A percentile compares a stretch with the other conserved stretches of the same genome.
Conservation (phyloP, 2,888 invertebrate genomes). For the Ennomos quercinarius region DNA sequence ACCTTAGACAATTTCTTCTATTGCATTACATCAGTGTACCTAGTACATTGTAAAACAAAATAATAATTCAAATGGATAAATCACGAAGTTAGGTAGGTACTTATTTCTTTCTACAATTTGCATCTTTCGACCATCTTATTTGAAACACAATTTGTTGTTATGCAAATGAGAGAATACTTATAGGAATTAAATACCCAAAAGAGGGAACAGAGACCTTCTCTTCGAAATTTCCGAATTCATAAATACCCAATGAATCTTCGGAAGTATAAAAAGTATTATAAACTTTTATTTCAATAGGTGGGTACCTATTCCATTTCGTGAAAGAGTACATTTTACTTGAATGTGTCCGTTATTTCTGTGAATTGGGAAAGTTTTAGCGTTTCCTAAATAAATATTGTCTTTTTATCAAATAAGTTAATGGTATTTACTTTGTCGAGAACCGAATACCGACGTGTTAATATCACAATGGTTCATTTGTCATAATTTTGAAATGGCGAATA, state of each 20-base stretch:
- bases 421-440: conserved; percentile 47
- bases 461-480: conserved; percentile 4
- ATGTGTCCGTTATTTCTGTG: conserved; percentile 25
- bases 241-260: conserved; percentile 35
- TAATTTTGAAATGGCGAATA: conserved; percentile 8
- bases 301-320: conserved; percentile 23
- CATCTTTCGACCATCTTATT: conserved; percentile 28
- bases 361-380: conserved; percentile 26
- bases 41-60: conserved; percentile 1
- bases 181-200: conserved; percentile 31
- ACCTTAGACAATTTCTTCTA: neutral
- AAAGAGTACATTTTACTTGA: conserved; percentile 22
- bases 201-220: conserved; percentile 20
- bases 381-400: conserved; percentile 52
- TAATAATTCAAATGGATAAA: conserved; percentile 13
- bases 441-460: conserved; percentile 18
- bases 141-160: conserved; percentile 34
- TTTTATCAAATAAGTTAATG: conserved; percentile 52
- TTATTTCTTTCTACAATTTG: conserved; percentile 20
- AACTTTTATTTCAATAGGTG: conserved; percentile 35
- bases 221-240: conserved; percentile 32
- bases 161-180: conserved; percentile 35
- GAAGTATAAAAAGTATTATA: conserved; percentile 33
- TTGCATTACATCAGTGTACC: neutral
- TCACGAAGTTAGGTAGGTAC: conserved; percentile 10